These are phyloP conservation scores for Varanus salvator DNA, from an alignment of 2,113 vertebrate species.

Conservation along the genomic window DNA sequence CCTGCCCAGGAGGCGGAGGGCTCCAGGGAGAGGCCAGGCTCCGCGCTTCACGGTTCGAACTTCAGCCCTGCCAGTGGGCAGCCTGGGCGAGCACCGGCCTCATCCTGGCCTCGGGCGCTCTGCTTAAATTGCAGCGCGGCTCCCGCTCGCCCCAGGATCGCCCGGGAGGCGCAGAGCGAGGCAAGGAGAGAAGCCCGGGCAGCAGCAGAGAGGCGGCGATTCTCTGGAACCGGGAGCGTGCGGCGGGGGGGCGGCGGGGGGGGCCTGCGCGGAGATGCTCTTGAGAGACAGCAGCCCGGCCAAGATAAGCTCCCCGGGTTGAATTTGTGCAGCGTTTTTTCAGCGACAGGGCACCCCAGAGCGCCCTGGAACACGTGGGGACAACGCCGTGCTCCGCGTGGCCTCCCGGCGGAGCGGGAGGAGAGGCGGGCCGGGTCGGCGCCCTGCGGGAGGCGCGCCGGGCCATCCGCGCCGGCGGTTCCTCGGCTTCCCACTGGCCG, in stretches of 20 bases:
- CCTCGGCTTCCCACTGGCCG: background rate
- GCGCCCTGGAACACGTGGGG: slow-evolving; percentile 36
- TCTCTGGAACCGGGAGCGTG: background rate
- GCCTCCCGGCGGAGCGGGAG: slow-evolving; percentile 23
- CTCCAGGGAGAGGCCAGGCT: background rate
- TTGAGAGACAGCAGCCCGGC: slow-evolving; percentile 30
- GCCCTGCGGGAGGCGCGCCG: slow-evolving; percentile 3
- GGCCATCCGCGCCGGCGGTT: background rate
- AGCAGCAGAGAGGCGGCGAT: background rate
- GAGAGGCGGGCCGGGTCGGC: background rate
- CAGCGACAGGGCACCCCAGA: slow-evolving; percentile 40
- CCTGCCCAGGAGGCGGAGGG: background rate
- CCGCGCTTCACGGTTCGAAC: background rate
- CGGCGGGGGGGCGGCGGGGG: background rate
- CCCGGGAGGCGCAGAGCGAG: background rate
- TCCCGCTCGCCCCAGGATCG: background rate
- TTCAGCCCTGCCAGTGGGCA: background rate
- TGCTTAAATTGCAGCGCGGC: background rate
- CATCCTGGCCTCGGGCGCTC: background rate
- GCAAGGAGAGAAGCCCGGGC: background rate
- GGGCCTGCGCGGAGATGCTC: background rate
- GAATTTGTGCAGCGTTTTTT: slow-evolving; percentile 37
- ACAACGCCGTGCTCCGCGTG: slow-evolving; percentile 3
- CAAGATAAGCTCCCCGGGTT: slow-evolving; percentile 43
- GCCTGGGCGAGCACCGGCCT: background rate